A percentile compares a stretch with the other conserved stretches of the same genome.
These are phyloP conservation scores for Epirrhoe alternata DNA, from an alignment of 2,888 invertebrate species.

Conservation along the genomic window DNA sequence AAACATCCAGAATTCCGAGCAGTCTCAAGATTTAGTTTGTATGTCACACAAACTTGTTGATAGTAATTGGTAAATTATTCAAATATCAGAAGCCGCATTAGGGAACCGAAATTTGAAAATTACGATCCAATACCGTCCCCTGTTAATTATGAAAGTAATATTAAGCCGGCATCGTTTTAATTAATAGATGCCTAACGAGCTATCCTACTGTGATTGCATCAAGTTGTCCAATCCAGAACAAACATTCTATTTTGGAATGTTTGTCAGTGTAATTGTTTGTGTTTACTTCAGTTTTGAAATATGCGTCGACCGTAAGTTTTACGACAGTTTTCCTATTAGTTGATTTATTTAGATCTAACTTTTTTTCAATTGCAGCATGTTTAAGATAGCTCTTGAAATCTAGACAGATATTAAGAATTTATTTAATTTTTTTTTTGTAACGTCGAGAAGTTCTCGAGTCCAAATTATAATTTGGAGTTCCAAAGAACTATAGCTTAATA, in stretches of 20 bases:
- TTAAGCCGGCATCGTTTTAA: constrained; percentile 36
- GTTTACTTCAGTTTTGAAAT: background rate
- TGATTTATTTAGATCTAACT: no score
- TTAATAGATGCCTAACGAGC: constrained; percentile 37
- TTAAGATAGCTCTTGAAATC: no score
- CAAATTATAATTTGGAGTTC: no score
- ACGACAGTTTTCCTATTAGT: background rate
- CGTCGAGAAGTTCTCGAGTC: no score
- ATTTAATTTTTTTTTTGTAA: no score
- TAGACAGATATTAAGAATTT: no score
- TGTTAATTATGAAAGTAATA: constrained; percentile 28
- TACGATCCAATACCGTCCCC: constrained; percentile 27
- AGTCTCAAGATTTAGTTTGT: background rate
- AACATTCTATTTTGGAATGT: constrained; percentile 29
- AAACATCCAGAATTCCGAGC: no score
- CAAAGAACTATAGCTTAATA: no score
- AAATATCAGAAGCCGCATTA: constrained; percentile 23
- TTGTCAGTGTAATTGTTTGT: constrained; percentile 23
- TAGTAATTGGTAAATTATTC: constrained; percentile 31
- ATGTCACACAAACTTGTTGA: constrained; percentile 4
- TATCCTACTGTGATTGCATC: constrained; percentile 40
- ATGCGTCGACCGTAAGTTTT: background rate
- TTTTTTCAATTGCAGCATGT: no score
- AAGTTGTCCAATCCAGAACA: constrained; percentile 27
- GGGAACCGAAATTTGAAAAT: constrained; percentile 22